phyloP scores from a whole-genome alignment of 2,888 invertebrate species.

The Eilema griseolum region DNA sequence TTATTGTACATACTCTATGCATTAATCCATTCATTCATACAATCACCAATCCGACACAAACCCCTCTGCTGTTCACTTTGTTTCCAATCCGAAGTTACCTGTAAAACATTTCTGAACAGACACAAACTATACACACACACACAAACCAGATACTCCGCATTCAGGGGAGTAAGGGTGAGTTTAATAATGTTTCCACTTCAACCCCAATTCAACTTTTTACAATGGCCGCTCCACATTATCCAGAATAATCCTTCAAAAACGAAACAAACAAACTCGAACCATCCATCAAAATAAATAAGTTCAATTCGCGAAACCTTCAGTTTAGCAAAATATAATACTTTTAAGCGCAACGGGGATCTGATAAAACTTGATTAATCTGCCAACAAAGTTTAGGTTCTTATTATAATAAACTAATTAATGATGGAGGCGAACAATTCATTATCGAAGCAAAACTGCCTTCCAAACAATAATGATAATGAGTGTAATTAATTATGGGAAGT shows the following conservation, averaged over 20 bases:
- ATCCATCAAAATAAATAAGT: constrained; percentile 51
- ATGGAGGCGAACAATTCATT: constrained; percentile 86
- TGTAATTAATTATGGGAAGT: constrained; percentile 87
- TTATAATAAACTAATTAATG: constrained; percentile 88
- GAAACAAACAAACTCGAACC: constrained; percentile 35
- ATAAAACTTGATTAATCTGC: constrained; percentile 86
- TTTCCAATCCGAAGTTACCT: constrained; percentile 2
- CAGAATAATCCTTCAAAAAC: constrained; percentile 24
- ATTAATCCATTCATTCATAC: background rate
- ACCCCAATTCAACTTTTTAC: constrained; percentile 14
- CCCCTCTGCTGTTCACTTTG: background rate
- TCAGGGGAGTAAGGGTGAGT: background rate
- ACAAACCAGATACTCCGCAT: background rate
- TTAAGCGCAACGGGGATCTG: constrained; percentile 76
- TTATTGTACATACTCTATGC: too few relatives aligned
- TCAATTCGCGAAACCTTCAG: constrained; percentile 40
- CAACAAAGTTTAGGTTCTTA: constrained; percentile 81
- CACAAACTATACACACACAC: background rate
- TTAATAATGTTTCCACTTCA: background rate
- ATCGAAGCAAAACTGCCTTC: constrained; percentile 87
- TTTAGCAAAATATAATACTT: constrained; percentile 55
- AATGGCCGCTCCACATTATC: constrained; percentile 11
- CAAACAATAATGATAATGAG: constrained; percentile 87
- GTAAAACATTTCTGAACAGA: background rate
- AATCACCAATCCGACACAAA: background rate